Percentiles rank a stretch among this genome's conserved stretches.
Conservation (phyloP, 1,140 invertebrate species). For the Plectus sambesii region DNA sequence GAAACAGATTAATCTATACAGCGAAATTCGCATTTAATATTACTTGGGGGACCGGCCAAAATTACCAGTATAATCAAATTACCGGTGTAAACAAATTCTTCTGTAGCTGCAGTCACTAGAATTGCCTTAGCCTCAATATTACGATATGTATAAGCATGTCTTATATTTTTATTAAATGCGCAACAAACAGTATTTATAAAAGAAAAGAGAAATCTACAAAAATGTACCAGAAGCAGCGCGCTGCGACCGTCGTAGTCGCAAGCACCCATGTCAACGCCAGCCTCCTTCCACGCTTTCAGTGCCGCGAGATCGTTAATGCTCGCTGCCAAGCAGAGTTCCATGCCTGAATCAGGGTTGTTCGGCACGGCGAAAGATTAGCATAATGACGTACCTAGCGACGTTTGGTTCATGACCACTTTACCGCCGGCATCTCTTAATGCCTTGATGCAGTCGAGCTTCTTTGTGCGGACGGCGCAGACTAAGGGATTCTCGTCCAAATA, state of each 20-base stretch:
- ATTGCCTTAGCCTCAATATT: too few relatives aligned
- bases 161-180: background rate
- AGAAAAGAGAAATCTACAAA: background rate
- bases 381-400: conserved; percentile 28
- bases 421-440: conserved; percentile 36
- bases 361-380: too few relatives aligned
- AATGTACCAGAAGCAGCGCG: conserved; percentile 39
- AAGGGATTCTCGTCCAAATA: conserved; percentile 37
- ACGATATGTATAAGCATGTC: too few relatives aligned
- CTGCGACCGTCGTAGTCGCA: conserved; percentile 41
- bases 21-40: background rate
- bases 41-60: background rate
- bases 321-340: conserved; percentile 40
- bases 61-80: conserved; percentile 4
- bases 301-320: conserved; percentile 28
- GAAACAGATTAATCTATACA: conserved; percentile 8
- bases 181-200: background rate
- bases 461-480: conserved; percentile 30
- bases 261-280: conserved; percentile 36
- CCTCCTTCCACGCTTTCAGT: conserved; percentile 38
- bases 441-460: conserved; percentile 31
- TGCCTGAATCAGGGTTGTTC: too few relatives aligned
- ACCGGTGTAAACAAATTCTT: background rate
- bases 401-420: conserved; percentile 18
- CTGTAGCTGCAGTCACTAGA: too few relatives aligned